Base-by-base conservation (phyloP, 2,888 invertebrate genomes). In the Brenthis hecate region DNA sequence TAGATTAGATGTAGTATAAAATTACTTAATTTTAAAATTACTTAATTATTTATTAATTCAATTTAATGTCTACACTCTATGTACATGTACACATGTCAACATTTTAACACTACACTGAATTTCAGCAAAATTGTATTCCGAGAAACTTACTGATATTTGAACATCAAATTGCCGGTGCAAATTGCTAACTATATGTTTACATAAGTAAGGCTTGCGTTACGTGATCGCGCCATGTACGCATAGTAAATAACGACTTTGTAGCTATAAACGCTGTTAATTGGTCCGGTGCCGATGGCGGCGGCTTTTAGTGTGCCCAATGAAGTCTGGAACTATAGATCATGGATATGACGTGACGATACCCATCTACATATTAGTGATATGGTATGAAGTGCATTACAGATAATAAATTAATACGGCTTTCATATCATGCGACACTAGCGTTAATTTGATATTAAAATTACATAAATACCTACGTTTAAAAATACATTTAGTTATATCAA, bases 251-350 rank as follows among this genome's bases (percentile, higher is more conserved):
- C 73, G 76, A 75, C 73, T 73, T 76, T 76, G 74, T 77, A 73
- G 75, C 78, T 78, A 77, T 82, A 79, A 84, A 82, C 78, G 78
- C 73, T 76, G 78, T 80, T 87, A 87, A 87, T 88, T 87, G 85
- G 81, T 78, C 75, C 74, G 73, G 75, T 78, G 75, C 78, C 75
- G 48, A 61, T 56, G 74, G 76, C 75, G 74, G 76, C 68, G n/a
- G 71, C 81, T 81, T 80, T 80, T 76, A 77, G 76, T 73, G 74
- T 75, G 75, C 78, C 78, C 79, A 79, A 77, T 80, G 82, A 79
- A 78, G 79, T 78, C 77, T 75, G 75, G 78, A 79, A 78, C 79
- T 77, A 75, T 79, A 75, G 77, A 75, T 76, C 75, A 75, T 76
- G 69, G 72, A 71, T 72, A 70, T 68, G 71, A 68, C 16, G 71